phyloP scores from a whole-genome alignment of 2,797 vertebrate species.

The Pelobates cultripes region DNA sequence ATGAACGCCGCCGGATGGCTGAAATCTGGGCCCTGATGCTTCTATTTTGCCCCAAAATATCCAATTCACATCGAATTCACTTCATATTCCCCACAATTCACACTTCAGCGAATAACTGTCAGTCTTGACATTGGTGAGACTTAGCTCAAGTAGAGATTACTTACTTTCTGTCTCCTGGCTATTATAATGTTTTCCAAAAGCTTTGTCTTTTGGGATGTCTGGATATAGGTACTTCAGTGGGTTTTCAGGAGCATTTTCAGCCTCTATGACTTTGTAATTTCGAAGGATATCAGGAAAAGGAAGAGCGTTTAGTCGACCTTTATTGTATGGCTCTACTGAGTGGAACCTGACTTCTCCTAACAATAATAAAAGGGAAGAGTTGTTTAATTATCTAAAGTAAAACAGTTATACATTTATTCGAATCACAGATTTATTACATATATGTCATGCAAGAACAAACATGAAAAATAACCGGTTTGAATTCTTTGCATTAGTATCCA shows the following conservation, averaged over 20 bases:
- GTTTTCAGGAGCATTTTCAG: conserved; percentile 90
- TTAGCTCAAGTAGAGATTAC: background rate
- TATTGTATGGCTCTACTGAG: conserved; percentile 97
- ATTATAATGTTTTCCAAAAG: conserved; percentile 94
- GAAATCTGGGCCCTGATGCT: no score
- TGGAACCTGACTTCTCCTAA: conserved; percentile 90
- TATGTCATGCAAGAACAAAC: no score
- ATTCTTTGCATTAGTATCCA: no score
- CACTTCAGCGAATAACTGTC: no score
- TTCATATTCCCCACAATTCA: no score
- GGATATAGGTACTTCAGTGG: conserved; percentile 95
- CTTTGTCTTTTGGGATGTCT: conserved; percentile 93
- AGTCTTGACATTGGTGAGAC: no score
- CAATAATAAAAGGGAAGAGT: background rate
- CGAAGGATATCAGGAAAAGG: conserved; percentile 93
- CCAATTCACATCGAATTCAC: no score
- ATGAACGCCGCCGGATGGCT: no score
- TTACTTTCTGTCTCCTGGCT: conserved; percentile 88
- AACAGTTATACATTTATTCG: background rate
- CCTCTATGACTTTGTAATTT: conserved; percentile 94
- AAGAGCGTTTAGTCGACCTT: conserved; percentile 87
- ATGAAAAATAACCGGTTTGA: no score
- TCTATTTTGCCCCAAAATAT: no score
- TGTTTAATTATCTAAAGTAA: background rate
- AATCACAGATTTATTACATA: no score